Conservation (phyloP, 2,888 invertebrate species). For the Andrena praecox region DNA sequence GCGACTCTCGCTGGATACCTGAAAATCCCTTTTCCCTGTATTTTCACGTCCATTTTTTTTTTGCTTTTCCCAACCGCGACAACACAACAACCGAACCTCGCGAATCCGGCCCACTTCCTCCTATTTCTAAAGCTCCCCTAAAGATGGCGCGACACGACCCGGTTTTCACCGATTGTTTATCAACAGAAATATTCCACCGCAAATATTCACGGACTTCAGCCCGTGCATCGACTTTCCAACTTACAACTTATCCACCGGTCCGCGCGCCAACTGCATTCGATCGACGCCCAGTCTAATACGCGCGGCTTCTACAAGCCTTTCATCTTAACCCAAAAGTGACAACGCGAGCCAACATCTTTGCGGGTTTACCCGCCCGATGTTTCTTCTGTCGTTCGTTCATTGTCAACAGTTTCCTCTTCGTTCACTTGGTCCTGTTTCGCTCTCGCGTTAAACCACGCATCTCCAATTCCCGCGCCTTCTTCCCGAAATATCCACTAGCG, state of each 20-base stretch:
- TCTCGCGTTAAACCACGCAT: too few relatives aligned
- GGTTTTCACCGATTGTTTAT: slow-evolving; percentile 70
- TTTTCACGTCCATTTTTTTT: slow-evolving; percentile 46
- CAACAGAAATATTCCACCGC: slow-evolving; percentile 67
- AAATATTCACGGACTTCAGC: background rate
- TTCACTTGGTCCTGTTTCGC: too few relatives aligned
- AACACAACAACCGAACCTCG: slow-evolving; percentile 40
- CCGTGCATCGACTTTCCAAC: background rate
- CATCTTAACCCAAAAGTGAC: too few relatives aligned
- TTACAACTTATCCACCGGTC: background rate
- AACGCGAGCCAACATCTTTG: too few relatives aligned
- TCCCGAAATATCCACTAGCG: background rate
- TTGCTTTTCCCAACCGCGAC: slow-evolving; percentile 45
- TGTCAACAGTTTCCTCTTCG: too few relatives aligned
- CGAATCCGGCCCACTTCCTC: slow-evolving; percentile 54
- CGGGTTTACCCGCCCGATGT: too few relatives aligned
- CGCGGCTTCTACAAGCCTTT: too few relatives aligned
- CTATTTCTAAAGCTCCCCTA: slow-evolving; percentile 56
- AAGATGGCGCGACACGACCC: slow-evolving; percentile 74
- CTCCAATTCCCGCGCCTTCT: too few relatives aligned
- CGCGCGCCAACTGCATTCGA: background rate
- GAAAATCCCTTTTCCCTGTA: slow-evolving; percentile 38
- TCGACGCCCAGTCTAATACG: too few relatives aligned
- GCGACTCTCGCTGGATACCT: background rate
- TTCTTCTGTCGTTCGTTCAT: too few relatives aligned